Evolutionary conservation across 1,140 invertebrate species (phyloP).

Genomic region (Saxidomus purpurata): DNA sequence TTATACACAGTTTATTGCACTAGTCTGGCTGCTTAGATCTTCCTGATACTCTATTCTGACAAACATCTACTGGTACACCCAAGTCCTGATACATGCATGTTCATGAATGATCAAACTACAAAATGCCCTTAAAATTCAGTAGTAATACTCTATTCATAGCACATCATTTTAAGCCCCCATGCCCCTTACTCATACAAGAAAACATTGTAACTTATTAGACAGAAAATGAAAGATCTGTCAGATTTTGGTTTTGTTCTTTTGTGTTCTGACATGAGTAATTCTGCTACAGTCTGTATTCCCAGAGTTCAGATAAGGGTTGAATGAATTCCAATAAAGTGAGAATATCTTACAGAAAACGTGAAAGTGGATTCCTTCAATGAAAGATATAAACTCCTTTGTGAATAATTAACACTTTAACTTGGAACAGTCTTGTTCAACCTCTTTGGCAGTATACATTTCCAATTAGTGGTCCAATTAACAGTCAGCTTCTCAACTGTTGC

Average conservation of each 20-base stretch:
- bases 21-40: background rate
- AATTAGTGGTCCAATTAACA: constrained; percentile 18
- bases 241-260: too few species aligned
- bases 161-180: too few species aligned
- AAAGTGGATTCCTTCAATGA: background rate
- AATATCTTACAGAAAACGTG: background rate
- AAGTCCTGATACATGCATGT: too few species aligned
- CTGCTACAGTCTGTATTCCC: background rate
- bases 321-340: background rate
- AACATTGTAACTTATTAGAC: too few species aligned
- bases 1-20: background rate
- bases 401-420: background rate
- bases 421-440: background rate
- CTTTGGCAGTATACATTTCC: constrained; percentile 19
- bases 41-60: background rate
- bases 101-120: too few species aligned
- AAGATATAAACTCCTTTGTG: background rate
- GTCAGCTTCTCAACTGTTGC: background rate
- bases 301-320: background rate
- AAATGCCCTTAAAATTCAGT: too few species aligned
- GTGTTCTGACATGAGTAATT: too few species aligned
- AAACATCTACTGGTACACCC: background rate
- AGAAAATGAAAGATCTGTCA: too few species aligned
- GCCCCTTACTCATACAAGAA: too few species aligned
- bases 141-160: too few species aligned